phyloP scores from a whole-genome alignment of 2,888 invertebrate genomes.

The Dinocampus coccinellae region DNA sequence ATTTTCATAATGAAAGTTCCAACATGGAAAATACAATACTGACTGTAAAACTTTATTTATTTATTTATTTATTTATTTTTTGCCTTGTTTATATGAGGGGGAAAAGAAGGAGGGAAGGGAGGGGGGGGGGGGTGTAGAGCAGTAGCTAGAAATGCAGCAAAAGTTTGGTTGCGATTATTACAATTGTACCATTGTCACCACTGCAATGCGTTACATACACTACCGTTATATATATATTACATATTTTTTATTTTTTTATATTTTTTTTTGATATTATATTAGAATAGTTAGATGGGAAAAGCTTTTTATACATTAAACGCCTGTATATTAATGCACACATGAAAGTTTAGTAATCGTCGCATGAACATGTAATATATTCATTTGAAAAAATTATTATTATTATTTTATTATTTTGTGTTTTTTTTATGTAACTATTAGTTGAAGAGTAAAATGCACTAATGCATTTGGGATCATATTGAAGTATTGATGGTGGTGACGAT shows the following conservation, averaged over 20 bases:
- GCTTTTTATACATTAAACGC: constrained; percentile 20
- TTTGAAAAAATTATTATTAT: neutral
- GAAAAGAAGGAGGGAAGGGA: no score
- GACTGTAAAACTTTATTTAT: constrained; percentile 22
- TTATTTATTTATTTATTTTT: neutral
- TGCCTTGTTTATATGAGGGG: neutral
- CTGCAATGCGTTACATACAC: neutral
- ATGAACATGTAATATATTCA: constrained; percentile 1
- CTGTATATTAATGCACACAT: constrained; percentile 10
- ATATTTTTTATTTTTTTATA: neutral
- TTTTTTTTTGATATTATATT: no score
- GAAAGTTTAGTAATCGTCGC: constrained; percentile 22
- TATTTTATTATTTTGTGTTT: neutral
- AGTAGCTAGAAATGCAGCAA: constrained; percentile 12
- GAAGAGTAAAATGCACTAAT: neutral
- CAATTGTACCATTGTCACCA: constrained; percentile 30
- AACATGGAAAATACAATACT: constrained; percentile 24
- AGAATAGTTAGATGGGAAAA: neutral
- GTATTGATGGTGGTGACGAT: neutral
- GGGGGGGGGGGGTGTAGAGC: no score
- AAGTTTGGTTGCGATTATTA: constrained; percentile 33
- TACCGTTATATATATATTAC: neutral
- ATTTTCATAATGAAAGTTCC: constrained; percentile 34
- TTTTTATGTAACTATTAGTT: neutral
- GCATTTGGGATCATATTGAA: constrained; percentile 16